These are phyloP conservation scores for Argopecten irradians DNA, from an alignment of 1,140 invertebrate genomes.

Conservation along the genomic window DNA sequence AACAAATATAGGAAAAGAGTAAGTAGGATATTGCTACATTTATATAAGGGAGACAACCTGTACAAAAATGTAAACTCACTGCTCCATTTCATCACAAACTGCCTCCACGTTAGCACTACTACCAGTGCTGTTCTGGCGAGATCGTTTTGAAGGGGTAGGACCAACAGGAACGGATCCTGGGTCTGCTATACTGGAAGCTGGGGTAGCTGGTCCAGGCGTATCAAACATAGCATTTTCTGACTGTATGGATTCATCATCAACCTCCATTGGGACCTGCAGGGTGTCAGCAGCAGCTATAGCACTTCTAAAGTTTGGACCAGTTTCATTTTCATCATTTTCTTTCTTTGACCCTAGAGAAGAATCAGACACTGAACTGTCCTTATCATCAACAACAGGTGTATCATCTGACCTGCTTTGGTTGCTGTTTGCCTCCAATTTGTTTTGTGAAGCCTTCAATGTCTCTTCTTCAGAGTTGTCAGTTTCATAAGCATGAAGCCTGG, in stretches of 20 bases:
- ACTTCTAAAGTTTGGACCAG: background rate
- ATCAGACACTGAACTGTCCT: background rate
- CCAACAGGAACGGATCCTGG: slow-evolving; percentile 37
- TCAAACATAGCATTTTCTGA: slow-evolving; percentile 28
- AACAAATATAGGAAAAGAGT: too few species aligned
- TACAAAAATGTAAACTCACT: background rate
- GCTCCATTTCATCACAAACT: background rate
- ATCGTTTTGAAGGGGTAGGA: slow-evolving; percentile 47
- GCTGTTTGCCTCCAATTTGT: background rate
- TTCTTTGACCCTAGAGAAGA: background rate
- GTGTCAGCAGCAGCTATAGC: background rate
- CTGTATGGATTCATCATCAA: background rate
- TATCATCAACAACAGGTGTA: background rate
- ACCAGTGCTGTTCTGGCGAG: slow-evolving; percentile 26
- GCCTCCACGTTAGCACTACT: background rate
- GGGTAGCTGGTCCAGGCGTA: slow-evolving; percentile 44
- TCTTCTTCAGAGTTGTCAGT: background rate
- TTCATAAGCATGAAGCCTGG: background rate
- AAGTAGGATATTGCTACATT: too few species aligned
- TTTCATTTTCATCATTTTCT: background rate
- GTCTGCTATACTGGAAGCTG: slow-evolving; percentile 36
- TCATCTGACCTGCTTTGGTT: background rate
- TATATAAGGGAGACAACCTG: background rate
- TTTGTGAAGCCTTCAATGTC: background rate
- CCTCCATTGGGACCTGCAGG: background rate